Percentiles rank a stretch among this genome's conserved stretches.
phyloP scores from a whole-genome alignment of 2,797 vertebrate species.

The Chaetophractus vellerosus region DNA sequence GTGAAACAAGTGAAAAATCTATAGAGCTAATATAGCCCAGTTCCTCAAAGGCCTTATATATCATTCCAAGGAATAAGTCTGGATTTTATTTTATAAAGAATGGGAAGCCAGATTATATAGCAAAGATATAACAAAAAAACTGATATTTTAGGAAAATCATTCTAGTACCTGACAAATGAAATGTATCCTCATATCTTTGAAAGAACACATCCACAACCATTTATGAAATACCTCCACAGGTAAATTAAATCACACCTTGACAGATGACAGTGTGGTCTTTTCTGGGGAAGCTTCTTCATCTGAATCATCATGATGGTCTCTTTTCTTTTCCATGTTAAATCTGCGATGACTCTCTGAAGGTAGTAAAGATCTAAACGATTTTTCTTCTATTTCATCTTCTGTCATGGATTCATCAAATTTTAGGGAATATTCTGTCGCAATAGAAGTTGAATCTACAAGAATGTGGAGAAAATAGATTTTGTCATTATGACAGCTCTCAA shows the following conservation, averaged over 20 bases:
- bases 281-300: conserved; percentile 93
- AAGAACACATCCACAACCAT: neutral
- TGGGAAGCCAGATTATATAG: conserved; percentile 42
- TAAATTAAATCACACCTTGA: conserved; percentile 86
- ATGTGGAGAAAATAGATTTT: conserved; percentile 50
- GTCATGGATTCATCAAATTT: conserved; percentile 98
- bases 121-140: conserved; percentile 49
- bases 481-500: conserved; percentile 35
- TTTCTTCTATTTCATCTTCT: conserved; percentile 97
- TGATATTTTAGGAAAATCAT: conserved; percentile 32
- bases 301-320: conserved; percentile 93
- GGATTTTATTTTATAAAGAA: conserved; percentile 29
- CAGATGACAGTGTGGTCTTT: conserved; percentile 86
- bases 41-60: conserved; percentile 1
- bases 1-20: conserved; percentile 40
- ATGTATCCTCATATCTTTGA: neutral
- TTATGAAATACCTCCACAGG: neutral
- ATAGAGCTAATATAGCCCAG: neutral
- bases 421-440: conserved; percentile 95
- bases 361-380: conserved; percentile 96
- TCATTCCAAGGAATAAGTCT: conserved; percentile 44
- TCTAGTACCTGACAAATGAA: conserved; percentile 50
- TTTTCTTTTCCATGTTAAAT: conserved; percentile 95
- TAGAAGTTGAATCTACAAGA: conserved; percentile 92
- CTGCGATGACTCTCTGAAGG: conserved; percentile 98